Evolutionary conservation across 2,113 vertebrate genomes (phyloP).

Genomic region (Sorex araneus): DNA sequence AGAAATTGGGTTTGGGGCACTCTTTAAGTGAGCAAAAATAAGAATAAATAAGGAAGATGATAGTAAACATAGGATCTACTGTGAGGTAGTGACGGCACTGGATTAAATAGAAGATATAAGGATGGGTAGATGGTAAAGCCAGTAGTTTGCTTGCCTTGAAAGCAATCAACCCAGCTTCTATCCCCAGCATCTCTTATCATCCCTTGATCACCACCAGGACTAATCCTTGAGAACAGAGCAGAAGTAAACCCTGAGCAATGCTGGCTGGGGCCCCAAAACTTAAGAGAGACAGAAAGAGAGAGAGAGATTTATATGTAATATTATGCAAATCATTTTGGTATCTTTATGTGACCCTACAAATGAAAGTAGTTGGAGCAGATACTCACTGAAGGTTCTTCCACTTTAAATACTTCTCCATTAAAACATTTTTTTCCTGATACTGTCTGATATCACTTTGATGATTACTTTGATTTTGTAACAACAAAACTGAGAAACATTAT

Average conservation of each 20-base stretch:
- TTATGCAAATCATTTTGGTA: constrained; percentile 34
- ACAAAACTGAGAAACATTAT: constrained; percentile 28
- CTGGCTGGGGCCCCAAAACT: too few species aligned
- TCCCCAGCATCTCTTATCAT: too few species aligned
- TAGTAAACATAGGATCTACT: background rate
- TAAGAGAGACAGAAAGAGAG: too few species aligned
- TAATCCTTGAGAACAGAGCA: too few species aligned
- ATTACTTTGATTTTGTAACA: background rate
- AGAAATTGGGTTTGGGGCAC: background rate
- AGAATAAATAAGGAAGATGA: background rate
- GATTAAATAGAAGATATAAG: background rate
- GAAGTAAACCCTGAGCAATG: too few species aligned
- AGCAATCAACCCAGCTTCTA: too few species aligned
- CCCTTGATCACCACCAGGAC: too few species aligned
- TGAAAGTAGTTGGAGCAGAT: background rate
- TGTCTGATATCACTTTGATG: background rate
- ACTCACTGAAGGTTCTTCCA: background rate
- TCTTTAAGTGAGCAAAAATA: constrained; percentile 16
- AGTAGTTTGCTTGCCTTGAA: too few species aligned
- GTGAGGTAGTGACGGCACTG: constrained; percentile 9
- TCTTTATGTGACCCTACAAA: constrained; percentile 36
- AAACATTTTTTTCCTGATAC: constrained; percentile 24
- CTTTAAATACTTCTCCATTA: constrained; percentile 37
- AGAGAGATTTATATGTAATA: too few species aligned
- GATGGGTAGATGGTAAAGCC: too few species aligned